Evolutionary conservation across 2,113 vertebrate species (phyloP).

Genomic region (Vimba vimba): DNA sequence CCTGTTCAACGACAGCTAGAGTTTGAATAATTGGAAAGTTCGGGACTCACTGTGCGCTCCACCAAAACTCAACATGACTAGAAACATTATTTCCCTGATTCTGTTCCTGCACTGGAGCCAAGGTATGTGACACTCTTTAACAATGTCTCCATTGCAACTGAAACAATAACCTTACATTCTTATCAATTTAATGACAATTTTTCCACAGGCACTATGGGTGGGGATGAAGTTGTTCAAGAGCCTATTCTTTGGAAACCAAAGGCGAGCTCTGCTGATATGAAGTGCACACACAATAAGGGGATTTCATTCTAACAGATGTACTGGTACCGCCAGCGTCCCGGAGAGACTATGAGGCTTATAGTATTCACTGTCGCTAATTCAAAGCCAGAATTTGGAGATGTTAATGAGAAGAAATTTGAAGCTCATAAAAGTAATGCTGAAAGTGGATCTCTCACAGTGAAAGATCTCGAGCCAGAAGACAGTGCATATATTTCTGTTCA

Average conservation of each 20-base stretch:
- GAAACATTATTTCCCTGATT: constrained; percentile 7
- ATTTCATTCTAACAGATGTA: constrained; percentile 56
- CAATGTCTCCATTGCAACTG: neutral
- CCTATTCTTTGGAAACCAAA: constrained; percentile 4
- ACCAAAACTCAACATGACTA: constrained; percentile 38
- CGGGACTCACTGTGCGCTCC: neutral
- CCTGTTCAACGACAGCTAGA: neutral
- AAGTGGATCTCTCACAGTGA: constrained; percentile 59
- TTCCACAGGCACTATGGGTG: neutral
- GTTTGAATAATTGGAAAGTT: neutral
- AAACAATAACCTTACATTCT: neutral
- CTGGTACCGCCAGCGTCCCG: constrained; percentile 64
- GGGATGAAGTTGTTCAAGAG: constrained; percentile 33
- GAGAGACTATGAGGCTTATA: too few relatives aligned
- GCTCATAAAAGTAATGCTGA: neutral
- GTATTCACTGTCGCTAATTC: neutral
- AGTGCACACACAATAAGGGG: neutral
- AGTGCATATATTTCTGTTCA: constrained; percentile 56
- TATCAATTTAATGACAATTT: neutral
- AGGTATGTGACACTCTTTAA: constrained; percentile 1
- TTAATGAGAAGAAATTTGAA: constrained; percentile 35
- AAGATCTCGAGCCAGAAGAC: constrained; percentile 43
- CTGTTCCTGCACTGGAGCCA: constrained; percentile 21
- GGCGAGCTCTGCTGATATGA: neutral
- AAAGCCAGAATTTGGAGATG: constrained; percentile 38